These are phyloP conservation scores for Chaetorhynchus papuensis DNA, from an alignment of 2,113 vertebrate genomes.

Conservation along the genomic window DNA sequence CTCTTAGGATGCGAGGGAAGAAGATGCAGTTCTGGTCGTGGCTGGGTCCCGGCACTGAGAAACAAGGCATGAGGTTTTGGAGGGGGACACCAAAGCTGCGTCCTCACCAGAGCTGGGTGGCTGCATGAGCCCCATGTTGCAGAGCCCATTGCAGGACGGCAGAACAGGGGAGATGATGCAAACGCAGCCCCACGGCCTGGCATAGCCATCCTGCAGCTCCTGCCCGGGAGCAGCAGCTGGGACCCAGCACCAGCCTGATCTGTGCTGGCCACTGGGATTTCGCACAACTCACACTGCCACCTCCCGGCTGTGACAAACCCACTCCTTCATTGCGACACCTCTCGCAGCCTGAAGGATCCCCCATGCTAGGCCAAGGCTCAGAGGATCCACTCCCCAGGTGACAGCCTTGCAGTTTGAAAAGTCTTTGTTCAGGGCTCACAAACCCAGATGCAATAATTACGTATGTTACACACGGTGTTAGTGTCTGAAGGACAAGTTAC, in stretches of 20 bases:
- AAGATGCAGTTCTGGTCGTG: neutral
- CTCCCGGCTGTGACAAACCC: neutral
- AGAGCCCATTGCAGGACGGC: neutral
- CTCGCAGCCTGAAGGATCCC: rapidly evolving
- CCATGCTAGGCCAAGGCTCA: neutral
- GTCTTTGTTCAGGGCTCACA: neutral
- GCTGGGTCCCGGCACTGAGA: neutral
- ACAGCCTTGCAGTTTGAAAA: neutral
- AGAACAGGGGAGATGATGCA: neutral
- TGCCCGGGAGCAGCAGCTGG: neutral
- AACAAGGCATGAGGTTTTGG: neutral
- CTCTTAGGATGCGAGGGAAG: neutral
- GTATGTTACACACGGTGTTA: rapidly evolving
- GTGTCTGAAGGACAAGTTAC: neutral
- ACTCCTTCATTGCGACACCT: neutral
- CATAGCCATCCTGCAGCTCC: neutral
- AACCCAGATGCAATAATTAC: rapidly evolving
- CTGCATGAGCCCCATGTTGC: neutral
- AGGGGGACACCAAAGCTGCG: neutral
- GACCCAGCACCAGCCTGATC: neutral
- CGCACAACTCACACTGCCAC: constrained; percentile 27
- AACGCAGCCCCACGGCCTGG: neutral
- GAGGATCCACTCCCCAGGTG: neutral
- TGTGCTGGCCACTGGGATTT: neutral
- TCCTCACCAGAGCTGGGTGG: neutral